A percentile compares a stretch with the other conserved stretches of the same genome.
phyloP scores from a whole-genome alignment of 2,113 vertebrate species.

The Lanius ludovicianus region DNA sequence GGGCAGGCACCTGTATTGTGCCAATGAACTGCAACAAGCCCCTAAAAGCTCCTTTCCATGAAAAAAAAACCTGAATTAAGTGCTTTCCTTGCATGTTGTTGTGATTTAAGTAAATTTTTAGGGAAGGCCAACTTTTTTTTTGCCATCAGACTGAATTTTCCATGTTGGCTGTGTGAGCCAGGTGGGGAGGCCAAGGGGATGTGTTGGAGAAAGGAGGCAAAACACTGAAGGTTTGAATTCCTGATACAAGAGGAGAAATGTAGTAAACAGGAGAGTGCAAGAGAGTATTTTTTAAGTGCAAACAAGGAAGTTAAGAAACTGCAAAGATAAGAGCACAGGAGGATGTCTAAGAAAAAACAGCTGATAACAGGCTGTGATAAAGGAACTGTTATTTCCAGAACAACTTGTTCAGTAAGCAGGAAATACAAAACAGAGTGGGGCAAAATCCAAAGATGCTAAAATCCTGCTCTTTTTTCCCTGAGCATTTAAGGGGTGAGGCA shows the following conservation, averaged over 20 bases:
- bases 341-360: background rate
- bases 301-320: conserved; percentile 61
- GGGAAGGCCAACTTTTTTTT: background rate
- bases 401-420: background rate
- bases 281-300: background rate
- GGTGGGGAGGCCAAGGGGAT: background rate
- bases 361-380: conserved; percentile 47
- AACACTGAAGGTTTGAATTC: background rate
- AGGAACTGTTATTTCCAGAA: conserved; percentile 18
- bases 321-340: conserved; percentile 56
- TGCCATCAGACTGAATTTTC: background rate
- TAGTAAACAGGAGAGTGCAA: background rate
- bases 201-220: background rate
- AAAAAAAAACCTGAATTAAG: background rate
- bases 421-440: background rate
- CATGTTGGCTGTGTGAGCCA: background rate
- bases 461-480: fast-evolving
- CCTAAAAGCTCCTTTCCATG: background rate
- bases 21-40: background rate
- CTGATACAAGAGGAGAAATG: background rate
- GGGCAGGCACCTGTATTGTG: no score
- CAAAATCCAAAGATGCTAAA: background rate
- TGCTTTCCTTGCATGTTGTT: background rate
- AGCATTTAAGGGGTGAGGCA: background rate
- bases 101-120: background rate